phyloP scores from a whole-genome alignment of 2,113 vertebrate genomes.

The Cranoglanis bouderius region DNA sequence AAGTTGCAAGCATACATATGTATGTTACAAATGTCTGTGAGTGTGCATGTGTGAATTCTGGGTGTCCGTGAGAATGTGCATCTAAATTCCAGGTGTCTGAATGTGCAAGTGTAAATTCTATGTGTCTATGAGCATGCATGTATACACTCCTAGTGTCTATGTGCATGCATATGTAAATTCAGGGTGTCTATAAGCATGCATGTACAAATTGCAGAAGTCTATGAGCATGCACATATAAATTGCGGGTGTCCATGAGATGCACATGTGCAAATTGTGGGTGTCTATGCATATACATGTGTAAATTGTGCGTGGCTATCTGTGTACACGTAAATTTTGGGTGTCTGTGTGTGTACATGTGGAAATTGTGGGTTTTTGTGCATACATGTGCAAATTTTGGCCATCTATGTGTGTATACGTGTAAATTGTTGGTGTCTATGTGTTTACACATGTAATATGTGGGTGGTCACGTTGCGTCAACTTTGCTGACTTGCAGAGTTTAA shows the following conservation, averaged over 20 bases:
- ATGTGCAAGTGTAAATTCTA: not conserved
- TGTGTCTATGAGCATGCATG: not conserved
- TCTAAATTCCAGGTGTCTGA: too few species aligned
- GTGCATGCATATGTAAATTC: not conserved
- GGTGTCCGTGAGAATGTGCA: not conserved
- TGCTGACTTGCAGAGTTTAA: slow-evolving; percentile 59
- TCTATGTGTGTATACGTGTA: not conserved
- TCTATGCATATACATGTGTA: not conserved
- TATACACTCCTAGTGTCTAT: not conserved
- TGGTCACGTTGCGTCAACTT: slow-evolving; percentile 44
- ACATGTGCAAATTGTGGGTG: not conserved
- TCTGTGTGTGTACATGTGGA: not conserved
- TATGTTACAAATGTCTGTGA: not conserved
- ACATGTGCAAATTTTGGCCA: not conserved
- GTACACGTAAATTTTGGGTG: not conserved
- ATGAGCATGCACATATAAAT: not conserved
- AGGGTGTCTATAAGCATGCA: not conserved
- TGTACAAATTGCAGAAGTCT: not conserved
- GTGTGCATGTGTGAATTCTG: not conserved
- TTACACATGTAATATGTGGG: slow-evolving; percentile 47
- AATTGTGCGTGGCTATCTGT: not conserved
- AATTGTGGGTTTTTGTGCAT: not conserved
- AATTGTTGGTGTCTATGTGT: not conserved
- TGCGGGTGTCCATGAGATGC: not conserved
- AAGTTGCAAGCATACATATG: not conserved